phyloP scores from a whole-genome alignment of 2,888 invertebrate genomes.

The Heteromurus nitidus region DNA sequence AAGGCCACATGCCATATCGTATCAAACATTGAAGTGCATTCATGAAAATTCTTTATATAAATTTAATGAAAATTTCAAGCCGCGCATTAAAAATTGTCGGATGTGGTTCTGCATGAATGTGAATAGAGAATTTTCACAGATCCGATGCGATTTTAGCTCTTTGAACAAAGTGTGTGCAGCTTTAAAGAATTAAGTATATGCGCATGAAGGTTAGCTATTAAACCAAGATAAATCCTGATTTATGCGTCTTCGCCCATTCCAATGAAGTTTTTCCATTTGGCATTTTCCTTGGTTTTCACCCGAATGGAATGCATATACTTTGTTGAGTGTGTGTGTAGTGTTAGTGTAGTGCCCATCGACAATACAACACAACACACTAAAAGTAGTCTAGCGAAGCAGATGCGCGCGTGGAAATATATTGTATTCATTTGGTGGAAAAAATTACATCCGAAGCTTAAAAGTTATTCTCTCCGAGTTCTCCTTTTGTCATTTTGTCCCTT shows the following conservation, averaged over 20 bases:
- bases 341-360: not conserved
- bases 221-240: conserved; percentile 8
- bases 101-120: too few species aligned
- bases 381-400: not conserved
- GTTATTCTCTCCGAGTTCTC: not conserved
- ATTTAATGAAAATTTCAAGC: too few species aligned
- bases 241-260: conserved; percentile 4
- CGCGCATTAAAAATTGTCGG: too few species aligned
- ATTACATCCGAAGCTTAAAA: conserved; percentile 9
- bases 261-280: not conserved
- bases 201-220: too few species aligned
- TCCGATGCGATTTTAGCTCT: too few species aligned
- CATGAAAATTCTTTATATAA: too few species aligned
- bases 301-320: conserved; percentile 5
- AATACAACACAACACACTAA: conserved; percentile 4
- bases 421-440: not conserved
- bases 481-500: conserved; percentile 29
- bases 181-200: too few species aligned
- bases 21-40: too few species aligned
- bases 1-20: too few species aligned
- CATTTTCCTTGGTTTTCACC: conserved; percentile 1
- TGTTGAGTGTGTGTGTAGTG: not conserved
- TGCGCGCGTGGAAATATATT: not conserved
- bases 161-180: too few species aligned
- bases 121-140: too few species aligned